phyloP scores from a whole-genome alignment of 2,113 vertebrate genomes.

The Bos indicus region DNA sequence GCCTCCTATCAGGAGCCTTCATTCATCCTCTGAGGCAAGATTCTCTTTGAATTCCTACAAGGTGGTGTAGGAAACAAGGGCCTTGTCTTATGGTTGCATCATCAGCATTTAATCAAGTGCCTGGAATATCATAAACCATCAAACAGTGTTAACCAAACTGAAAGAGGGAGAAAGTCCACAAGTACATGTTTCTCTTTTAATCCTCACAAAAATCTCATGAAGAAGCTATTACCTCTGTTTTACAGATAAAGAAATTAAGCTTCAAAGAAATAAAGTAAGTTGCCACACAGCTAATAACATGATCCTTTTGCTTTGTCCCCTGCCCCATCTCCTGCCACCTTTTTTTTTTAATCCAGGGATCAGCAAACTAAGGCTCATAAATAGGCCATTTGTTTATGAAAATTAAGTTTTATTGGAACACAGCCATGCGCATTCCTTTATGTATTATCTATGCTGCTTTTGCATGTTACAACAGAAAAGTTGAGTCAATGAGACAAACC shows the following conservation, averaged over 20 bases:
- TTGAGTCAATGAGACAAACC: background rate
- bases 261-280: conserved; percentile 3
- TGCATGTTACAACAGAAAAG: background rate
- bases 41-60: background rate
- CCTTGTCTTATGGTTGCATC: background rate
- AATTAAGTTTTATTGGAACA: conserved; percentile 31
- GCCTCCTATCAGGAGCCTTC: background rate
- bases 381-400: background rate
- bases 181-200: background rate
- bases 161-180: background rate
- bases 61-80: background rate
- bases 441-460: background rate
- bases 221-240: background rate
- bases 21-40: conserved; percentile 1
- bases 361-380: background rate
- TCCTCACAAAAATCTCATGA: background rate
- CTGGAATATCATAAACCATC: background rate
- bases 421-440: background rate
- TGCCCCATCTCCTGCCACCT: background rate
- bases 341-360: background rate
- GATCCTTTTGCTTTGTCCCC: background rate
- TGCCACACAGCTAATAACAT: background rate
- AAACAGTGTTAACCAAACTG: background rate
- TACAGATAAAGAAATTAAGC: background rate
- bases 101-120: conserved; percentile 22